Base-by-base conservation (phyloP, 2,113 vertebrate genomes). In the Nettapus auritus region DNA sequence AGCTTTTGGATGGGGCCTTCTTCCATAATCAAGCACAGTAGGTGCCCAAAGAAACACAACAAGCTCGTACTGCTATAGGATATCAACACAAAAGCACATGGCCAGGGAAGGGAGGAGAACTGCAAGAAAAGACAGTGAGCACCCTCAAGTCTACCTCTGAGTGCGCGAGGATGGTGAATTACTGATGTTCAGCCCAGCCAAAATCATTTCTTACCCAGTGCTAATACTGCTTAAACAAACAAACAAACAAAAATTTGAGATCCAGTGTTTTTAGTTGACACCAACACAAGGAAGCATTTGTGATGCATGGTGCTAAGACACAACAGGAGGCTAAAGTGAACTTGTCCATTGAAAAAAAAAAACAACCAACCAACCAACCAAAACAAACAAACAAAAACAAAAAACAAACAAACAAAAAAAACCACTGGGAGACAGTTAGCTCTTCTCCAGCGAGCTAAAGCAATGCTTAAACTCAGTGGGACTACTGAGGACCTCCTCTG, bases 301-400 rank as follows among this genome's bases (percentile, higher is more conserved):
- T 3, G 8, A 63, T 23, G 3, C 4, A 8, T 3, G 7, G 6
- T 16, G 36, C 29, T 0, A 3, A 48, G 69, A 22, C 29, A 33
- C 5, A 62, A 6, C 15, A 28, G 0, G 0, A 78, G 11, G 9
- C 6, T 59, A 46, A 55, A 13, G 3, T 2, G 26, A 78, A 19
- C 3, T 6, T 83, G 6, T 6, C 6, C 19, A 12, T 0, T 63
- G 57, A 16, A 82, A 88, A 84, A 40, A 2, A 20, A 48, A 88
- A 82, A 40, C 2, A n/a, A n/a, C n/a, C n/a, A n/a, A n/a, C n/a
- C n/a, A n/a, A n/a, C n/a, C n/a, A n/a, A n/a, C n/a, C n/a, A 2
- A 46, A 48, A 86, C 82, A 36, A 2, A 1, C 10, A 0, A 84
- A n/a, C 1, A 44, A 46, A 88, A 84, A 36, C n/a, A 84, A 40